These are phyloP conservation scores for Edolisoma coerulescens DNA, from an alignment of 2,113 vertebrate genomes.

Conservation along the genomic window DNA sequence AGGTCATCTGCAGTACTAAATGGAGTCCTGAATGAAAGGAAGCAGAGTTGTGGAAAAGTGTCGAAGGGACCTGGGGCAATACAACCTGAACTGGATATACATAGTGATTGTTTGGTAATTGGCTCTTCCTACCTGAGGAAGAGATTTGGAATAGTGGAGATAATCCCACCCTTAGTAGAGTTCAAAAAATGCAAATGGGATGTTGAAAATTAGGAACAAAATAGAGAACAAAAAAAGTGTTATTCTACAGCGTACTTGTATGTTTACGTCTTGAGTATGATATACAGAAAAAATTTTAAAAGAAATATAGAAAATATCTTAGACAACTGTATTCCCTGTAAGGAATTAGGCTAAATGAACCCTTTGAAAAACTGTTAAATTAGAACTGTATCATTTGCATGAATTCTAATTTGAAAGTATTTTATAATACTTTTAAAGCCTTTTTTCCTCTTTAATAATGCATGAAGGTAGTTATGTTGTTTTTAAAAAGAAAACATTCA, in stretches of 20 bases:
- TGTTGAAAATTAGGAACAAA: not conserved
- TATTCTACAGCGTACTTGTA: not conserved
- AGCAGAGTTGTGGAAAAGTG: not conserved
- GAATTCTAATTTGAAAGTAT: not conserved
- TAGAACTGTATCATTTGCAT: not conserved
- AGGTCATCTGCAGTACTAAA: not conserved
- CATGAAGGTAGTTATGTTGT: not conserved
- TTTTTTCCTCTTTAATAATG: not conserved
- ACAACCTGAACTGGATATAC: not conserved
- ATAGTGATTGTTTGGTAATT: not conserved
- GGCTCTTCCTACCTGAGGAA: not conserved
- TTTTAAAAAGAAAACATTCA: not conserved
- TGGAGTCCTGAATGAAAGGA: not conserved
- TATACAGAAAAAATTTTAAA: not conserved
- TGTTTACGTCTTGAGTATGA: not conserved
- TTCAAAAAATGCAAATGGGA: not conserved
- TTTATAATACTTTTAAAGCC: not conserved
- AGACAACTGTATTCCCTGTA: not conserved
- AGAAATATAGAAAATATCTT: not conserved
- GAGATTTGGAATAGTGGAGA: not conserved
- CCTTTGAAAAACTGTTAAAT: not conserved
- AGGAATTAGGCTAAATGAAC: not conserved
- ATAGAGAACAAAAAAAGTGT: not conserved
- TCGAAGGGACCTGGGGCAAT: not conserved
- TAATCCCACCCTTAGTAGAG: not conserved